These are phyloP conservation scores for Phalacrocorax carbo DNA, from an alignment of 2,113 vertebrate genomes.

Conservation along the genomic window DNA sequence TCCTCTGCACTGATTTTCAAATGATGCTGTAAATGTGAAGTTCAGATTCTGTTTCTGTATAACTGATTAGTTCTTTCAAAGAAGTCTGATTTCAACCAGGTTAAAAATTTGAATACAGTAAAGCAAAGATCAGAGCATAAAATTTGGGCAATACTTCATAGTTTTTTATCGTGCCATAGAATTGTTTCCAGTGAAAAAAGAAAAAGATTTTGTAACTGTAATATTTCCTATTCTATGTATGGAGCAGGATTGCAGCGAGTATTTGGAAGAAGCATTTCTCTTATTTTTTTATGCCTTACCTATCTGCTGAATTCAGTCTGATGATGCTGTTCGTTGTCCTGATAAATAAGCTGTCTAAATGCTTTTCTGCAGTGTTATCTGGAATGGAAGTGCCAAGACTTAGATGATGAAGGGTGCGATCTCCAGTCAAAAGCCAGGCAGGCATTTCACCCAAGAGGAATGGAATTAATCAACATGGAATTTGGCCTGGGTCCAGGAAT, in stretches of 20 bases:
- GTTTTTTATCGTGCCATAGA: not conserved
- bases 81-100: not conserved
- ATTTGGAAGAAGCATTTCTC: not conserved
- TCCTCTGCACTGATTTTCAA: conserved; percentile 42
- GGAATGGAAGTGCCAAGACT: not conserved
- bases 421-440: not conserved
- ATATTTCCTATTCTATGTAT: not conserved
- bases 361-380: not conserved
- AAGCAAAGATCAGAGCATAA: not conserved
- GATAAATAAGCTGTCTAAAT: not conserved
- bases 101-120: not conserved
- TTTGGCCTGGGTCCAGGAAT: not conserved
- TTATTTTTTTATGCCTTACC: not conserved
- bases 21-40: conserved; percentile 6
- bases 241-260: not conserved
- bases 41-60: not conserved
- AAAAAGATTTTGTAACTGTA: not conserved
- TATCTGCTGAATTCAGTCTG: not conserved
- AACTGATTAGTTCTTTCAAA: not conserved
- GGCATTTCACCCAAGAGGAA: not conserved
- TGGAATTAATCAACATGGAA: not conserved
- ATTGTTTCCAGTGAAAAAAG: not conserved
- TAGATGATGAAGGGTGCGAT: not conserved
- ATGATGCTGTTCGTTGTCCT: not conserved
- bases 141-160: not conserved